A percentile compares a stretch with the other conserved stretches of the same genome.
Evolutionary conservation across 2,797 vertebrate species (phyloP).

Genomic region (Myotis findleyi): DNA sequence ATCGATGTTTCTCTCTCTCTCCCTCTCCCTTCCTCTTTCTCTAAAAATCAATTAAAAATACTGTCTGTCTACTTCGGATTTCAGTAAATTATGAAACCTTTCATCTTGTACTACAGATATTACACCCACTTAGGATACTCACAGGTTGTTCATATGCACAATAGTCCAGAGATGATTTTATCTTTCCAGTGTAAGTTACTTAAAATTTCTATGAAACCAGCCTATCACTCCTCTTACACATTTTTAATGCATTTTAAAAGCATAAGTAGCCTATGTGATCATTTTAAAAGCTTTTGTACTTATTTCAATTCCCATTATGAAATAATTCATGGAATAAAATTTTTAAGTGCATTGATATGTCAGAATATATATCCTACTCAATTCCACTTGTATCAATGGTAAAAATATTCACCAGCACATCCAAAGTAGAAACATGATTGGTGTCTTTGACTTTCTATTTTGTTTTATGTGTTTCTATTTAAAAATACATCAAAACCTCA

Average conservation of each 20-base stretch:
- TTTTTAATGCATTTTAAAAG: constrained; percentile 51
- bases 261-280: not conserved
- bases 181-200: constrained; percentile 8
- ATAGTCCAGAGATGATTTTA: not conserved
- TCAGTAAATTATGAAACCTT: constrained; percentile 2
- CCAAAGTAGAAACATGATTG: not conserved
- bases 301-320: not conserved
- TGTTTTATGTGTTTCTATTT: constrained; percentile 30
- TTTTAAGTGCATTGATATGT: not conserved
- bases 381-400: not conserved
- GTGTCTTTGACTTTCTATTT: constrained; percentile 43
- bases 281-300: constrained; percentile 22
- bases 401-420: not conserved
- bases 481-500: constrained; percentile 31
- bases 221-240: not conserved
- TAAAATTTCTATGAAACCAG: constrained; percentile 46
- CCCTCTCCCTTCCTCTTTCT: no score
- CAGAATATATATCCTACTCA: not conserved
- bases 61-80: not conserved
- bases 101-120: not conserved
- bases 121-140: not conserved
- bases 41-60: no score
- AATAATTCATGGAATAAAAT: constrained; percentile 21
- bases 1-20: no score
- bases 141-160: not conserved